phyloP scores from a whole-genome alignment of 30 jellyfish, hydroid and myxozoan genomes.

The Pseudorhiza aurosa region DNA sequence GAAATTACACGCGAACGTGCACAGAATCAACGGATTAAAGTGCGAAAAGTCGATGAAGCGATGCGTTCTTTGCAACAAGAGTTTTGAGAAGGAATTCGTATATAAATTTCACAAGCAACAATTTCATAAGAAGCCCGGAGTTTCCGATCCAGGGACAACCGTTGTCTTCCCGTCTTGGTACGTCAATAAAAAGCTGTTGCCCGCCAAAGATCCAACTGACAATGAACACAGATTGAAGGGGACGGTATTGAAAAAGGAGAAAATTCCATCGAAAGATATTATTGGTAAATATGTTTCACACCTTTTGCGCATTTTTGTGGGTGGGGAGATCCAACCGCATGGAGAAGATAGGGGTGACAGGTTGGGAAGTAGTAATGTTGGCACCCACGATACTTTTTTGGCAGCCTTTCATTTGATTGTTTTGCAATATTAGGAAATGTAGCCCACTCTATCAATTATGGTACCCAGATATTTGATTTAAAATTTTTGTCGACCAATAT shows the following conservation, averaged over 20 bases:
- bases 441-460: too few relatives aligned
- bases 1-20: slow-evolving; percentile 48
- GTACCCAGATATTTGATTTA: too few relatives aligned
- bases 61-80: slow-evolving; percentile 60
- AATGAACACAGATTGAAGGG: background rate
- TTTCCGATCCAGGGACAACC: slow-evolving; percentile 16
- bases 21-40: slow-evolving; percentile 41
- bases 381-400: too few relatives aligned
- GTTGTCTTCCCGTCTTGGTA: slow-evolving; percentile 61
- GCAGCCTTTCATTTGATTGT: too few relatives aligned
- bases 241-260: background rate
- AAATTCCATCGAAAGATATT: background rate
- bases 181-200: background rate
- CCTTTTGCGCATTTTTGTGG: background rate
- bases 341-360: too few relatives aligned
- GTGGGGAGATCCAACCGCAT: too few relatives aligned
- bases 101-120: slow-evolving; percentile 58
- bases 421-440: too few relatives aligned
- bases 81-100: slow-evolving; percentile 41
- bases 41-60: slow-evolving; percentile 58
- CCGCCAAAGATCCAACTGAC: background rate
- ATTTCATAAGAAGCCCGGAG: slow-evolving; percentile 41
- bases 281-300: slow-evolving; percentile 21
- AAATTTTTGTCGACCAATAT: too few relatives aligned
- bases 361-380: too few relatives aligned